These are phyloP conservation scores for Drosophila miranda DNA, from an alignment of 1,140 invertebrate genomes.

Conservation along the genomic window DNA sequence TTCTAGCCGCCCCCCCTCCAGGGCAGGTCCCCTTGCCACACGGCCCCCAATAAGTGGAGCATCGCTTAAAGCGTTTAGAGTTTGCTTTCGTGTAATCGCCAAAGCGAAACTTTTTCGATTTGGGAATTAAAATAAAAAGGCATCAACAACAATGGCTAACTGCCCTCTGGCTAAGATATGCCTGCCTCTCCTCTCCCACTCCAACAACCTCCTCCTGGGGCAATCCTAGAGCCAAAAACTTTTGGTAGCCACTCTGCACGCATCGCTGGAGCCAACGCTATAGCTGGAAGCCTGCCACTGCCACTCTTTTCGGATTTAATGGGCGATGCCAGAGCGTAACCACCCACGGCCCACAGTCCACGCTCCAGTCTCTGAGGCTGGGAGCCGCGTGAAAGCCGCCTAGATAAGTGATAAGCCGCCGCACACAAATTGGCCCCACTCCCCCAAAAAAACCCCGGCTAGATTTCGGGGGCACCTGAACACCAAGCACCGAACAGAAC, in stretches of 20 bases:
- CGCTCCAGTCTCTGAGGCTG: no score
- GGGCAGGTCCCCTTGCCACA: background rate
- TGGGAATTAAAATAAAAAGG: slow-evolving; percentile 75
- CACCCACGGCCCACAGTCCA: slow-evolving; percentile 6
- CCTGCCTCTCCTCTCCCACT: background rate
- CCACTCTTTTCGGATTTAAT: slow-evolving; percentile 32
- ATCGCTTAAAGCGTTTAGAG: slow-evolving; percentile 67
- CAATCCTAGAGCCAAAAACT: slow-evolving; percentile 31
- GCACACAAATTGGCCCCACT: slow-evolving; percentile 63
- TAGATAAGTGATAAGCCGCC: slow-evolving; percentile 75
- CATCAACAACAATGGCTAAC: slow-evolving; percentile 34
- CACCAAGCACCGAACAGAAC: no score
- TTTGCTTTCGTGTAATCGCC: slow-evolving; percentile 64
- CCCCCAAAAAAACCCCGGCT: background rate
- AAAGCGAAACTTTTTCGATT: slow-evolving; percentile 73
- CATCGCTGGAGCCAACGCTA: slow-evolving; percentile 39
- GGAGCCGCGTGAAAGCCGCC: slow-evolving; percentile 29
- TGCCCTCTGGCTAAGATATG: slow-evolving; percentile 29
- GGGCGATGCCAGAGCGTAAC: slow-evolving; percentile 44
- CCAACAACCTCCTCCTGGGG: background rate
- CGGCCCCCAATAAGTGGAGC: no score
- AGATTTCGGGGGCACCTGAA: slow-evolving; percentile 19
- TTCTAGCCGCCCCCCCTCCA: slow-evolving; percentile 5
- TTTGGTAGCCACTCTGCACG: slow-evolving; percentile 52
- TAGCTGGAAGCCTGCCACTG: slow-evolving; percentile 11